A percentile compares a stretch with the other conserved stretches of the same genome.
phyloP scores from a whole-genome alignment of 1,140 invertebrate species.

The Sminthurides bifidus region DNA sequence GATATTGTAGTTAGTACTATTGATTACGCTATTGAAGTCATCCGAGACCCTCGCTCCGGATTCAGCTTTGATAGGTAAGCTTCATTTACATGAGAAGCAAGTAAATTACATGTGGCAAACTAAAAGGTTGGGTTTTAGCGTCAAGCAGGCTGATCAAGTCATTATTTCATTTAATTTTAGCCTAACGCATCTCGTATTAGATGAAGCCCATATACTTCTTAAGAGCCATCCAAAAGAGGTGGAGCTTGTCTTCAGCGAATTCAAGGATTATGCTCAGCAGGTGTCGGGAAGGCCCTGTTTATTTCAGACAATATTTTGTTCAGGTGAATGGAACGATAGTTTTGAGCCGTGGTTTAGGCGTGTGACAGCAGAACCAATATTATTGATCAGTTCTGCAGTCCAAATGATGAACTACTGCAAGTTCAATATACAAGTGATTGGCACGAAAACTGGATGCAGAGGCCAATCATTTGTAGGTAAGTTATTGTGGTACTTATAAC shows the following conservation, averaged over 20 bases:
- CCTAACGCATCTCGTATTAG: neutral
- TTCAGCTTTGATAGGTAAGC: slow-evolving; percentile 2
- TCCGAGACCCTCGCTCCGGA: neutral
- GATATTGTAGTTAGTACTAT: slow-evolving; percentile 1
- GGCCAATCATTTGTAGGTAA: no score
- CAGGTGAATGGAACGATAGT: neutral
- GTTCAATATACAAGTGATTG: neutral
- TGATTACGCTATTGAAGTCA: neutral
- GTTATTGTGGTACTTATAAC: no score
- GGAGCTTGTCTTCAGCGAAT: neutral
- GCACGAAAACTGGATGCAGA: no score
- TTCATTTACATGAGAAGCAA: neutral
- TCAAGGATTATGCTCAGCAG: neutral
- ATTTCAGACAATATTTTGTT: slow-evolving; percentile 1
- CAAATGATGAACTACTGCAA: neutral
- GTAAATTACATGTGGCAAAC: neutral
- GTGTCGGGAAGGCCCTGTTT: neutral
- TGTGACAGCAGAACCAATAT: neutral
- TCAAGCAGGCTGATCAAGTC: neutral
- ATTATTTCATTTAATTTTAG: neutral
- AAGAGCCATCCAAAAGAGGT: neutral
- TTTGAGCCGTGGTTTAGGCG: neutral
- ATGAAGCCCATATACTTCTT: neutral
- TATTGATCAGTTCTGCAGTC: neutral
- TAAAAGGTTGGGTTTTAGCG: neutral